Evolutionary conservation across 2,797 vertebrate genomes (phyloP).

Genomic region (Eidolon dupreanum): DNA sequence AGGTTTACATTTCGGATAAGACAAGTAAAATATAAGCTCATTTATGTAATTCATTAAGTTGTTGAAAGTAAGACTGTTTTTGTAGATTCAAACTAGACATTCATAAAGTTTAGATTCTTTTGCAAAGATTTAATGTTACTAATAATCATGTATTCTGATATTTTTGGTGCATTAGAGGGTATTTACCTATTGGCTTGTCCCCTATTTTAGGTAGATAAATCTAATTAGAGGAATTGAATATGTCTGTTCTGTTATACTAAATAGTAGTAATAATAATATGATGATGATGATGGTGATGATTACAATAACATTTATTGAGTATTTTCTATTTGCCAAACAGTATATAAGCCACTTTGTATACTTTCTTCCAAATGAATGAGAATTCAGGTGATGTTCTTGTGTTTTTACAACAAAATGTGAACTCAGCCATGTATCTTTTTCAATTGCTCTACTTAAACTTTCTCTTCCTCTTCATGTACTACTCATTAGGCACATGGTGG

Average conservation of each 20-base stretch:
- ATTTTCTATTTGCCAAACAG: not conserved
- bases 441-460: not conserved
- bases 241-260: not conserved
- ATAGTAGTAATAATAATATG: not conserved
- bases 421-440: not conserved
- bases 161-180: not conserved
- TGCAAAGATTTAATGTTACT: not conserved
- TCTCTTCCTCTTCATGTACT: not conserved
- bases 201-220: not conserved
- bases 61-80: not conserved
- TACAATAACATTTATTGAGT: not conserved
- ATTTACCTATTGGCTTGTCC: not conserved
- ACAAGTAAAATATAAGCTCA: not conserved
- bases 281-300: not conserved
- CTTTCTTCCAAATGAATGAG: not conserved
- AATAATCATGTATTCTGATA: not conserved
- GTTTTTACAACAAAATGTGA: conserved; percentile 4
- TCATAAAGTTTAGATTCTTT: conserved; percentile 46
- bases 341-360: not conserved
- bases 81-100: not conserved
- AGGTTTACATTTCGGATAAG: conserved; percentile 28
- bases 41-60: conserved; percentile 20
- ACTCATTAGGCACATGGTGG: not conserved
- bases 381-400: not conserved
- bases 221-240: not conserved